Evolutionary conservation across 2,888 invertebrate genomes (phyloP).

Genomic region (Lottia gigantea): DNA sequence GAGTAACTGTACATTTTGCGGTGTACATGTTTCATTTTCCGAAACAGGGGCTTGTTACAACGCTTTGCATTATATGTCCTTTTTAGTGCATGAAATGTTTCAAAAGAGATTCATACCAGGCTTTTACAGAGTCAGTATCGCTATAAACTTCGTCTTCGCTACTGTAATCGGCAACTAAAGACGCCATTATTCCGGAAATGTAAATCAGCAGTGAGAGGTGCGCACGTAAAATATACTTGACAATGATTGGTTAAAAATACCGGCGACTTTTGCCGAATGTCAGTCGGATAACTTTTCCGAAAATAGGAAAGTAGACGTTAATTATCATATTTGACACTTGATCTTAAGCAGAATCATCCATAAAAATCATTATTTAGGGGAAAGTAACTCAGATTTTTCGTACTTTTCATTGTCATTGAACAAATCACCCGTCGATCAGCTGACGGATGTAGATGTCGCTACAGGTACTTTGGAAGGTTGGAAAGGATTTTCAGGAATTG

Average conservation of each 20-base stretch:
- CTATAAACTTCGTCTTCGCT: slow-evolving; percentile 51
- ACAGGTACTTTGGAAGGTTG: slow-evolving; percentile 27
- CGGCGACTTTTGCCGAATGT: slow-evolving; percentile 35
- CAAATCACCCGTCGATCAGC: slow-evolving; percentile 57
- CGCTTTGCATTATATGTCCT: not conserved
- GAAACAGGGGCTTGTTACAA: not conserved
- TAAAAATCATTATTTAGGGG: not conserved
- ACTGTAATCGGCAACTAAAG: slow-evolving; percentile 64
- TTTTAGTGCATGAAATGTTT: not conserved
- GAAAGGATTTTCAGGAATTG: slow-evolving; percentile 29
- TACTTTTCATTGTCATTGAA: slow-evolving; percentile 30
- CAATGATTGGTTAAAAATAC: slow-evolving; percentile 44
- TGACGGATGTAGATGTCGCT: slow-evolving; percentile 62
- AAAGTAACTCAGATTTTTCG: not conserved
- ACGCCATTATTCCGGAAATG: slow-evolving; percentile 50
- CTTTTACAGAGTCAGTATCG: slow-evolving; percentile 17
- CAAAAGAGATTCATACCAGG: slow-evolving; percentile 7
- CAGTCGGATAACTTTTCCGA: slow-evolving; percentile 8
- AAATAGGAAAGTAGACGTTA: slow-evolving; percentile 3
- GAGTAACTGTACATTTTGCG: too few species aligned
- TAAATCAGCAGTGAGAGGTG: slow-evolving; percentile 19
- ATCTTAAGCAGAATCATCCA: too few species aligned
- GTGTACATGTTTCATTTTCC: too few species aligned
- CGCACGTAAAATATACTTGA: slow-evolving; percentile 15
- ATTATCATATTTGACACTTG: not conserved